Conservation (phyloP, 2,113 vertebrate genomes). For the Clarias macrocephalus region DNA sequence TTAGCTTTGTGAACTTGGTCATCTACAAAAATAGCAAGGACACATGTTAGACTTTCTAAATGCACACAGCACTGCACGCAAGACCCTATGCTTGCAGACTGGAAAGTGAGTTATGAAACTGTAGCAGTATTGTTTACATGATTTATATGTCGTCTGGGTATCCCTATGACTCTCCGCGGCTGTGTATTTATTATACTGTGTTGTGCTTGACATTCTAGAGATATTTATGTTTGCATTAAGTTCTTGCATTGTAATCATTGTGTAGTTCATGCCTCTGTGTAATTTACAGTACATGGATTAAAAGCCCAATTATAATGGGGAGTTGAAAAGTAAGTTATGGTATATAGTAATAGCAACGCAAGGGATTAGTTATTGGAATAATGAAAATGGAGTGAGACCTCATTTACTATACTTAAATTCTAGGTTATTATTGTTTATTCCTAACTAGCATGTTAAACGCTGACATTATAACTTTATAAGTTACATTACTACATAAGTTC, state of each 20-base stretch:
- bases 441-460: background rate
- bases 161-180: background rate
- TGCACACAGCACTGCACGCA: background rate
- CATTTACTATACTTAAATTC: background rate
- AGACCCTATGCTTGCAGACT: background rate
- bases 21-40: background rate
- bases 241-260: background rate
- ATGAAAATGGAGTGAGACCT: background rate
- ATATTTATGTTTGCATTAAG: background rate
- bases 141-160: background rate
- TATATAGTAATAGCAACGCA: background rate
- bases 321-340: background rate
- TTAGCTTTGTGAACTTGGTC: background rate
- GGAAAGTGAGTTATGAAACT: background rate
- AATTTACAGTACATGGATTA: background rate
- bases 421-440: background rate
- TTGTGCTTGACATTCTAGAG: background rate
- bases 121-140: background rate
- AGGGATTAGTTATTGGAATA: background rate
- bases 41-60: background rate
- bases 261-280: background rate
- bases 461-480: background rate
- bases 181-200: background rate
- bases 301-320: background rate
- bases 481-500: background rate